These are phyloP conservation scores for Drosophila gaucha DNA, from an alignment of 2,888 invertebrate genomes.

Conservation along the genomic window DNA sequence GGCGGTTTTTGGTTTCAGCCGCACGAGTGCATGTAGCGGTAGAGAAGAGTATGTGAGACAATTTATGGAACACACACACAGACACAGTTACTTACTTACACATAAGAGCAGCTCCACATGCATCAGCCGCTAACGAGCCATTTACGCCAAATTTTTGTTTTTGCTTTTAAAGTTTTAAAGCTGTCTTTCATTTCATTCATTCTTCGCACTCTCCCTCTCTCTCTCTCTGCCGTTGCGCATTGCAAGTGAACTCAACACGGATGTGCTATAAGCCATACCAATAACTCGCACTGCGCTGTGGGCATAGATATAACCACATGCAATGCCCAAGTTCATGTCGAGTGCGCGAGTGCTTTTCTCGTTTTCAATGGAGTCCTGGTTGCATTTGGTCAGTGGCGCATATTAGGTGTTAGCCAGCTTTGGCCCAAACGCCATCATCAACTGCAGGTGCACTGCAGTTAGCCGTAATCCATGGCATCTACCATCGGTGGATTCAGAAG, in stretches of 20 bases:
- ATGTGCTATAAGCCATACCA: conserved; percentile 22
- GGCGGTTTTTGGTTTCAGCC: conserved; percentile 2
- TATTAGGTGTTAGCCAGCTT: conserved; percentile 6
- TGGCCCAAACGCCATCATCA: not conserved
- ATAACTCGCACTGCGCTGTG: not conserved
- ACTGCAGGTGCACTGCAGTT: conserved; percentile 8
- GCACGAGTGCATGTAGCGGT: not conserved
- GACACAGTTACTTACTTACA: conserved; percentile 5
- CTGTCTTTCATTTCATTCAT: conserved; percentile 54
- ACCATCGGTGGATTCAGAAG: conserved; percentile 17
- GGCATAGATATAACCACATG: conserved; percentile 6
- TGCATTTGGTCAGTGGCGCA: not conserved
- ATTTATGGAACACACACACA: conserved; percentile 16
- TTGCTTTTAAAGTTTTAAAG: conserved; percentile 14
- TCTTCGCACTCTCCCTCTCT: conserved; percentile 7
- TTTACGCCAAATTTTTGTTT: conserved; percentile 31
- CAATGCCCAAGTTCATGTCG: conserved; percentile 22
- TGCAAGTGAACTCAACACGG: conserved; percentile 37
- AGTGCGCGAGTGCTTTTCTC: conserved; percentile 15
- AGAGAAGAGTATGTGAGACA: conserved; percentile 14
- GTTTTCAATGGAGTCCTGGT: conserved; percentile 27
- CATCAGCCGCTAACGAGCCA: conserved; percentile 62
- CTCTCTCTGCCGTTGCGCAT: not conserved
- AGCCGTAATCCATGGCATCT: not conserved
- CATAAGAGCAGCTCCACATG: conserved; percentile 15